Evolutionary conservation across 2,888 invertebrate genomes (phyloP).

Genomic region (Choristoneura rosaceana): DNA sequence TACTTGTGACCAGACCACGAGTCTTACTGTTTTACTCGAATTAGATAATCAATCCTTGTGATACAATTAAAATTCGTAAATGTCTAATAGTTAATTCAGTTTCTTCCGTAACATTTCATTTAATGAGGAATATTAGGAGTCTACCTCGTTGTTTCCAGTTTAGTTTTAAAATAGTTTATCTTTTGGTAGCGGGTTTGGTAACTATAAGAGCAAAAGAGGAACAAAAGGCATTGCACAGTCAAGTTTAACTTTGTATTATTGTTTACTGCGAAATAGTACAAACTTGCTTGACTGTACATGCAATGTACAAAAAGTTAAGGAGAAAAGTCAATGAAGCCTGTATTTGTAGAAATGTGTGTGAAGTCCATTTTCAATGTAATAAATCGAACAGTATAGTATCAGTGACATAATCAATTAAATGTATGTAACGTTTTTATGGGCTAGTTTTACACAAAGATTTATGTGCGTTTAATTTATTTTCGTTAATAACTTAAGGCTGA

Average conservation of each 20-base stretch:
- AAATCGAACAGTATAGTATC: constrained; percentile 3
- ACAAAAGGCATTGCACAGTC: no score
- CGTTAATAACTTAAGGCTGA: constrained; percentile 49
- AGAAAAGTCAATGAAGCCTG: not conserved
- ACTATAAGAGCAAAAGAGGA: no score
- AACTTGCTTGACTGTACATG: not conserved
- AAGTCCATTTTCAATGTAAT: not conserved
- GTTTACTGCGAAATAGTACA: not conserved
- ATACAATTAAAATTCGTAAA: constrained; percentile 1
- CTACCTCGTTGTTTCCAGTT: not conserved
- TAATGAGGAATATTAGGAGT: not conserved
- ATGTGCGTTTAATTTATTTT: constrained; percentile 63
- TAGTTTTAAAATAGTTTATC: not conserved
- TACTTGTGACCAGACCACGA: no score
- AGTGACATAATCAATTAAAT: not conserved
- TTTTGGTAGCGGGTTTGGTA: not conserved
- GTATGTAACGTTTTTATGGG: constrained; percentile 39
- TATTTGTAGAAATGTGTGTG: not conserved
- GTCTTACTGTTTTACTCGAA: not conserved
- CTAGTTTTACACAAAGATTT: constrained; percentile 50
- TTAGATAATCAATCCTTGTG: constrained; percentile 2
- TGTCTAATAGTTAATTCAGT: not conserved
- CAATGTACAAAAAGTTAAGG: not conserved
- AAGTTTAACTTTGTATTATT: no score
- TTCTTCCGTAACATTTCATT: not conserved